A percentile compares a stretch with the other conserved stretches of the same genome.
These are phyloP conservation scores for Tetheella fluctuosa DNA, from an alignment of 2,888 invertebrate genomes.

Conservation along the genomic window DNA sequence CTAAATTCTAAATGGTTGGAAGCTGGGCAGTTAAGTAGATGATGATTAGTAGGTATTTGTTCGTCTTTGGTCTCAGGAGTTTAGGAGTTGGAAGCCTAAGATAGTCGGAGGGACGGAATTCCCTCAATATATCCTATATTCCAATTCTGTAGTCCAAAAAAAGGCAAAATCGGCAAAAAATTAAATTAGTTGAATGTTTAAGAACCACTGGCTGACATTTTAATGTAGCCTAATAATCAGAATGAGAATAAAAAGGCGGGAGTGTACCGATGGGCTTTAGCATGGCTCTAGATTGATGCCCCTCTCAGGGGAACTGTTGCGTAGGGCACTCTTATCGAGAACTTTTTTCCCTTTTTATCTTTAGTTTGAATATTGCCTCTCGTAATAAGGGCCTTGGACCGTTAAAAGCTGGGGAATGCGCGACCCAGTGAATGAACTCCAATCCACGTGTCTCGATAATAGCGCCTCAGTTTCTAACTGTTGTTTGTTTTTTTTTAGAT, in stretches of 20 bases:
- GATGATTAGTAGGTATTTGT: too few species aligned
- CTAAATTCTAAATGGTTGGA: too few species aligned
- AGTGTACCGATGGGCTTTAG: conserved; percentile 79
- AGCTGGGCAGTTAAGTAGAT: too few species aligned
- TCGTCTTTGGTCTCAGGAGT: too few species aligned
- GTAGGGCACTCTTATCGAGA: conserved; percentile 59
- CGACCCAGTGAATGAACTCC: conserved; percentile 68
- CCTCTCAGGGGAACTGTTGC: conserved; percentile 47
- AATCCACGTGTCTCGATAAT: conserved; percentile 54
- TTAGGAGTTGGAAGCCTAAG: too few species aligned
- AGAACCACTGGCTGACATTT: conserved; percentile 66
- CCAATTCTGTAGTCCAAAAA: too few species aligned
- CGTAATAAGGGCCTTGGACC: conserved; percentile 70
- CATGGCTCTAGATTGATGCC: conserved; percentile 77
- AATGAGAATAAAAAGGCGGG: conserved; percentile 64
- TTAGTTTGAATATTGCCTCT: conserved; percentile 75
- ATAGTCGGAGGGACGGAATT: too few species aligned
- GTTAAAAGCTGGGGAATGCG: conserved; percentile 62
- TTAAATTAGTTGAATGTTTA: conserved; percentile 47
- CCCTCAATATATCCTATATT: too few species aligned
- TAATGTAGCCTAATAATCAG: conserved; percentile 82
- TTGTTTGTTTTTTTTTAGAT: conserved; percentile 12
- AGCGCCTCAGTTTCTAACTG: conserved; percentile 35
- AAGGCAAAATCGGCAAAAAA: background rate
- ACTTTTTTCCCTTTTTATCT: conserved; percentile 71